Evolutionary conservation across 2,113 vertebrate genomes (phyloP), one percentile per base, ranked within the genome.

Genomic region (Platichthys flesus): DNA sequence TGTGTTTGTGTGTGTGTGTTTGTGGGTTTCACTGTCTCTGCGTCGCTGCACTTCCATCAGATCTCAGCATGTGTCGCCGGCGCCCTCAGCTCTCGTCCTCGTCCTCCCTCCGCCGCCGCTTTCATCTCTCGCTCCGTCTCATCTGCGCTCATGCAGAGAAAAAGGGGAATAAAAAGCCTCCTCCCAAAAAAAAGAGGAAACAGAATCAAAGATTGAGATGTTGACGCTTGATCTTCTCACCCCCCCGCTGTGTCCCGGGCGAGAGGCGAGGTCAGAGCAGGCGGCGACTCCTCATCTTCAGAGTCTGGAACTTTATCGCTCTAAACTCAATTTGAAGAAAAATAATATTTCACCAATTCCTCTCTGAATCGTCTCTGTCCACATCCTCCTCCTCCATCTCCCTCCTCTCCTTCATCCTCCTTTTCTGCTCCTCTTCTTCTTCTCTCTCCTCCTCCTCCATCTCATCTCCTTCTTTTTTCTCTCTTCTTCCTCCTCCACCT

Each of bases 101-200:
- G n/a, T 74, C 81, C 82, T 58, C 79, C 9, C 31, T 59, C 49
- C 60, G 54, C 54, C 54, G 2, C 56, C 21, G 9, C 60, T 63
- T 42, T 63, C 60, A 40, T 62, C 85, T 84, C 90, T 88, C 79
- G 87, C 62, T 67, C 40, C 60, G 31, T 86, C 87, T 82, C 84
- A 68, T 74, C 73, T 60, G 26, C 23, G n/a, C 26, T 85, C 81
- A 56, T 7, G 63, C 76, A 64, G 76, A 66, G 83, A 68, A 65
- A 45, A 73, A 52, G 57, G 7, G 13, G 57, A 59, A 59, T 18
- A 18, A 59, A 20, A 20, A 26, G 56, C 12, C 20, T 9, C 3
- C 21, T 10, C 20, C 51, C 45, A 28, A 60, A 37, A 60, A 12
- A 21, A 42, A 37, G 9, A 4, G 35, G 37, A 42, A 42, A 62